Percentiles rank a stretch among this genome's conserved stretches.
These are phyloP conservation scores for Cheilosia urbana DNA, from an alignment of 2,888 invertebrate species.

Conservation along the genomic window DNA sequence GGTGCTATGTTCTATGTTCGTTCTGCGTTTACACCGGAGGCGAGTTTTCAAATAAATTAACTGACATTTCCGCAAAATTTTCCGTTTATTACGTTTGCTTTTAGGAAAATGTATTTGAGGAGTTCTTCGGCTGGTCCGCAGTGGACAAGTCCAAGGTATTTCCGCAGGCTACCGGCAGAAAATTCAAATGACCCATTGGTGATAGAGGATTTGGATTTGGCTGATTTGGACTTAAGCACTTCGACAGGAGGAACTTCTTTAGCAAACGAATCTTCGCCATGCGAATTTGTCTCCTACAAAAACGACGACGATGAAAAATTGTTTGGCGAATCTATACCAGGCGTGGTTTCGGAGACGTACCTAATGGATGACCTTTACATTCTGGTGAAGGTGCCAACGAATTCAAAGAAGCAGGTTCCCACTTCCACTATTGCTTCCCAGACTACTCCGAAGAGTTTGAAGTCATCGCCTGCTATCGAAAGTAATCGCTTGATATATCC, in stretches of 20 bases:
- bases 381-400: slow-evolving; percentile 80
- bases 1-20: too few relatives aligned
- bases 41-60: slow-evolving; percentile 19
- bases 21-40: slow-evolving; percentile 11
- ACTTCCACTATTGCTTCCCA: slow-evolving; percentile 1
- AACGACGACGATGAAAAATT: slow-evolving; percentile 78
- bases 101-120: slow-evolving; percentile 54
- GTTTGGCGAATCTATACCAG: slow-evolving; percentile 76
- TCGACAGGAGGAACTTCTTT: slow-evolving; percentile 3
- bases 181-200: slow-evolving; percentile 25
- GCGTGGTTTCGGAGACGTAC: slow-evolving; percentile 80
- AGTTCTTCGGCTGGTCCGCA: slow-evolving; percentile 25
- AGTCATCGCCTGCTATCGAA: slow-evolving; percentile 1
- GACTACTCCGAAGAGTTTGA: slow-evolving; percentile 10
- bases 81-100: slow-evolving; percentile 46
- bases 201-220: slow-evolving; percentile 62
- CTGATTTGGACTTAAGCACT: slow-evolving; percentile 37
- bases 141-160: background rate
- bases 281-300: slow-evolving; percentile 75
- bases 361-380: slow-evolving; percentile 81
- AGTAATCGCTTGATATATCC: slow-evolving; percentile 62
- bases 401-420: background rate
- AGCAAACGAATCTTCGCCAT: background rate
- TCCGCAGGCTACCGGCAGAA: background rate
- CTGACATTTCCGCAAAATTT: slow-evolving; percentile 54